Base-by-base conservation (phyloP, 1,140 invertebrate genomes). In the Caenorhabditis remanei region DNA sequence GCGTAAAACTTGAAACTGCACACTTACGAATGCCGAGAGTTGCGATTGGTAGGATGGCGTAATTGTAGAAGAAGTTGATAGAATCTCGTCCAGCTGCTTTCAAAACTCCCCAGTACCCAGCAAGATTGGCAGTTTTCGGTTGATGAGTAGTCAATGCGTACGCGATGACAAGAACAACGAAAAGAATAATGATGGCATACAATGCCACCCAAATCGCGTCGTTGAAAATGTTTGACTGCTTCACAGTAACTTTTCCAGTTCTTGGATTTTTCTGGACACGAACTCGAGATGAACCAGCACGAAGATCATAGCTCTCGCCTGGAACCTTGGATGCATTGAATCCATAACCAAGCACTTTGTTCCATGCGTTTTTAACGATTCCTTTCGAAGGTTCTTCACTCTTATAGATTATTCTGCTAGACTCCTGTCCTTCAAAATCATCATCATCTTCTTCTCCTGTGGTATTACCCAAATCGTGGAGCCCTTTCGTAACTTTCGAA, bases 51-150 rank as follows among this genome's bases (percentile, higher is more conserved):
- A 92, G 50, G 85, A 90, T 56, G 9, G 90, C 89, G 48, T 90
- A 90, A n/a, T 84, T 86, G 86, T 90, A 90, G 55, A 90, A 55
- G 75, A 92, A 92, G n/a, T 48, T 85, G 21, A 88, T 48, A 9
- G 84, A 32, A 56, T 63, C 75, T 46, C 24, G 4, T 5, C 85
- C 24, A 21, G 84, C 58, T 65, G 32, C 91, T 90, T 46, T 89
- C 46, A 50, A 50, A 9, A 79, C 71, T 50, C 71, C 71, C 71
- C 71, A 79, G 14, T 79, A 79, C 24, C 71, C 71, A 21, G 43
- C 14, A 41, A 79, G 24, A 13, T 79, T 14, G 13, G 71, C 56
- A 32, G 86, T 88, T 53, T 89, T 85, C 11, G 89, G 86, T 21
- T 90, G 83, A 32, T 86, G 86, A 14, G 89, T 90, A 16, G 58